Conservation (phyloP, 2,113 vertebrate species). For the Protobothrops mucrosquamatus region DNA sequence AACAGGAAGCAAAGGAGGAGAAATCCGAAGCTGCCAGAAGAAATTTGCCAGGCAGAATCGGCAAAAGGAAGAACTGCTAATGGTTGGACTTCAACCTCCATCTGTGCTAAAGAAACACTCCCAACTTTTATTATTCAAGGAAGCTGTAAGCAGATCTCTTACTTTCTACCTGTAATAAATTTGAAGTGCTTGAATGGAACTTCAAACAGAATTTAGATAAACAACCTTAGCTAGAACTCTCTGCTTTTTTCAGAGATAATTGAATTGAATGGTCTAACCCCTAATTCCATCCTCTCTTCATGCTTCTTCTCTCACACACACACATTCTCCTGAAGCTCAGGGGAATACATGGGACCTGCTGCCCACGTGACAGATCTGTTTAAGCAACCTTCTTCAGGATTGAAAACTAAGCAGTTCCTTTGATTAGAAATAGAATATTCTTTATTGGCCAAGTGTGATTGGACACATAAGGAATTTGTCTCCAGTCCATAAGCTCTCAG, state of each 20-base stretch:
- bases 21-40: background rate
- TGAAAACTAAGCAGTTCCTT: background rate
- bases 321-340: background rate
- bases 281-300: background rate
- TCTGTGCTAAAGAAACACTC: background rate
- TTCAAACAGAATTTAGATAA: background rate
- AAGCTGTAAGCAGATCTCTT: background rate
- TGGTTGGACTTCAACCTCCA: background rate
- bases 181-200: background rate
- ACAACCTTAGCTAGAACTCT: background rate
- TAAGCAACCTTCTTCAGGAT: background rate
- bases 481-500: background rate
- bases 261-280: background rate
- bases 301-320: background rate
- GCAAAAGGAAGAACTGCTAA: background rate
- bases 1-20: background rate
- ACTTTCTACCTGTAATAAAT: background rate
- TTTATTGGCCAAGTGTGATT: background rate
- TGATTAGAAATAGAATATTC: background rate
- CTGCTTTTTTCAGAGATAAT: background rate
- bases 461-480: background rate
- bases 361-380: background rate
- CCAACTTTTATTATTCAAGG: background rate
- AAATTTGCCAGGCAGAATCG: background rate
- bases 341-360: background rate